Evolutionary conservation across 2,113 vertebrate species (phyloP).

Genomic region (Azemiops feae): DNA sequence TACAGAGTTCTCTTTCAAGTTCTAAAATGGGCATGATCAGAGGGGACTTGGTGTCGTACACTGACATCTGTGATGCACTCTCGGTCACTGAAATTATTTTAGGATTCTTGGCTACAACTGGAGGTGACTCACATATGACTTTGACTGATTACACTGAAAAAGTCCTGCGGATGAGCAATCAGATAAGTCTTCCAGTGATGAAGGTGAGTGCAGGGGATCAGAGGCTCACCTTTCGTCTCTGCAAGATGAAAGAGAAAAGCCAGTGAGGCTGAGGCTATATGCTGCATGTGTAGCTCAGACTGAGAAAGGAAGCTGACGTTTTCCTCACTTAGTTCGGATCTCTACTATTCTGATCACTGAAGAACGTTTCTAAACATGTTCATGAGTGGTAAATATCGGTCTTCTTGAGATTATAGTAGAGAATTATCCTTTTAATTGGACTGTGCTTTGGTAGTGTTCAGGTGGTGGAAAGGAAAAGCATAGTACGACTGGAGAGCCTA

Average conservation of each 20-base stretch:
- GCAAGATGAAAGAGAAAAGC: neutral
- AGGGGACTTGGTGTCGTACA: slow-evolving; percentile 86
- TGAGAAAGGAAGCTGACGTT: neutral
- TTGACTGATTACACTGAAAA: slow-evolving; percentile 79
- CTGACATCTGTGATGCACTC: slow-evolving; percentile 88
- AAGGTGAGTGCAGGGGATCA: slow-evolving; percentile 71
- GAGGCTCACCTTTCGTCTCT: neutral
- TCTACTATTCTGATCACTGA: neutral
- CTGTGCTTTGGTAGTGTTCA: neutral
- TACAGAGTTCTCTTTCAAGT: slow-evolving; percentile 77
- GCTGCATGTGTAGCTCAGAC: neutral
- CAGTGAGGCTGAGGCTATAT: neutral
- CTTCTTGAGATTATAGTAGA: neutral
- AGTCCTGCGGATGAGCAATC: slow-evolving; percentile 83
- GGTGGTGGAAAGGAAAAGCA: neutral
- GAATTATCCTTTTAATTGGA: neutral
- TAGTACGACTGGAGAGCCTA: neutral
- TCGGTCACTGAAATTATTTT: slow-evolving; percentile 80
- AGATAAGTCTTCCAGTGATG: slow-evolving; percentile 75
- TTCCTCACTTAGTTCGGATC: neutral
- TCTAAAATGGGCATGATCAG: slow-evolving; percentile 69
- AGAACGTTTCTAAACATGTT: neutral
- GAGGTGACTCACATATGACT: slow-evolving; percentile 74
- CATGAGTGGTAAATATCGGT: neutral
- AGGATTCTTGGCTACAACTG: slow-evolving; percentile 87